Percentiles rank a stretch among this genome's conserved stretches.
Evolutionary conservation across 2,113 vertebrate species (phyloP).

Genomic region (Asarcornis scutulata): DNA sequence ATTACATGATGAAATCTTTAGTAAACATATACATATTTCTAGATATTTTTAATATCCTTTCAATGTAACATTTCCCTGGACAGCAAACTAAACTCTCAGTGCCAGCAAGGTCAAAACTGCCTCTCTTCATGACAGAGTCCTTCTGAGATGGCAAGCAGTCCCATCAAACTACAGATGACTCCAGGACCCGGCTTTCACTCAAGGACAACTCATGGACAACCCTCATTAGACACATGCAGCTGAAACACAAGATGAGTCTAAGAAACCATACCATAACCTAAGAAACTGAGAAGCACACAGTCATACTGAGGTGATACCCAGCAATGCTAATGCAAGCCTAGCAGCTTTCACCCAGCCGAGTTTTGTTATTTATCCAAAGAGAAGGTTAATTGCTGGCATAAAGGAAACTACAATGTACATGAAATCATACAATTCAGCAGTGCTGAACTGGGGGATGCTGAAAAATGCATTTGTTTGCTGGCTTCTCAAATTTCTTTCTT

Average conservation of each 20-base stretch:
- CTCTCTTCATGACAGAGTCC: background rate
- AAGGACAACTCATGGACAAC: background rate
- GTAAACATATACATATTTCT: background rate
- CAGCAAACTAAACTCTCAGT: background rate
- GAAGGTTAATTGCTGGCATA: background rate
- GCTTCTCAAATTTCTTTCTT: background rate
- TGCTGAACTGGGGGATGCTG: background rate
- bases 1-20: background rate
- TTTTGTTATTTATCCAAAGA: background rate
- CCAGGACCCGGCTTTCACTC: accelerated
- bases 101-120: background rate
- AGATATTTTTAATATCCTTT: background rate
- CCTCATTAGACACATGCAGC: background rate
- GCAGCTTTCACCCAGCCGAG: background rate
- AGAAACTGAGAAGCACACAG: background rate
- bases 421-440: background rate
- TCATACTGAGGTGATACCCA: background rate
- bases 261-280: background rate
- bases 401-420: background rate
- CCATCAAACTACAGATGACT: background rate
- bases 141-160: background rate
- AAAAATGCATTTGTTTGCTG: accelerated
- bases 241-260: background rate
- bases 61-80: background rate
- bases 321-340: background rate